Percentiles rank a stretch among this genome's conserved stretches.
These are phyloP conservation scores for Calameuta pallipes DNA, from an alignment of 2,888 invertebrate species.

Conservation along the genomic window DNA sequence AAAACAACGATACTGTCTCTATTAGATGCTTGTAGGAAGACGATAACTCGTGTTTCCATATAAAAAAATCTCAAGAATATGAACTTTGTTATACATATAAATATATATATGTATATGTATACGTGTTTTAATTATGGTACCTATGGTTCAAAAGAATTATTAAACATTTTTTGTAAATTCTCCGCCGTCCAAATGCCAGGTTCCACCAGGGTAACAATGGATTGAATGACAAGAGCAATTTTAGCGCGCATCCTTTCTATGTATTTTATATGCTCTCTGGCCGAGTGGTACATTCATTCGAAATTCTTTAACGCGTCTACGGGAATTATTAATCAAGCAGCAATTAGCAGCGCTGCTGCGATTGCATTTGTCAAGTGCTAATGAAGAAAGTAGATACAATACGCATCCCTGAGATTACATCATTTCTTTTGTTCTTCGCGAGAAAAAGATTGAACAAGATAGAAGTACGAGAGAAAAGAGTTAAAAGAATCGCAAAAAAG, in stretches of 20 bases:
- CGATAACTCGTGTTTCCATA: neutral
- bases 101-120: no score
- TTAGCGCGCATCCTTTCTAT: neutral
- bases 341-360: neutral
- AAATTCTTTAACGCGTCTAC: neutral
- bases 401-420: neutral
- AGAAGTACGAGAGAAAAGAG: no score
- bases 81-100: neutral
- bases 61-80: neutral
- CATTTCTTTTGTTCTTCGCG: neutral
- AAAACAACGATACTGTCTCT: neutral
- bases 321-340: neutral
- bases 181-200: neutral
- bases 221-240: neutral
- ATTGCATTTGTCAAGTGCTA: neutral
- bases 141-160: neutral
- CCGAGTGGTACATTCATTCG: neutral
- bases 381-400: neutral
- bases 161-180: neutral
- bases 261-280: neutral
- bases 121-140: neutral
- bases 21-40: neutral
- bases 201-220: neutral
- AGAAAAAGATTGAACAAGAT: no score
- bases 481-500: neutral